Percentiles rank a stretch among this genome's conserved stretches.
Evolutionary conservation across 2,888 invertebrate genomes (phyloP).

Genomic region (Pollenia griseotomentosa): DNA sequence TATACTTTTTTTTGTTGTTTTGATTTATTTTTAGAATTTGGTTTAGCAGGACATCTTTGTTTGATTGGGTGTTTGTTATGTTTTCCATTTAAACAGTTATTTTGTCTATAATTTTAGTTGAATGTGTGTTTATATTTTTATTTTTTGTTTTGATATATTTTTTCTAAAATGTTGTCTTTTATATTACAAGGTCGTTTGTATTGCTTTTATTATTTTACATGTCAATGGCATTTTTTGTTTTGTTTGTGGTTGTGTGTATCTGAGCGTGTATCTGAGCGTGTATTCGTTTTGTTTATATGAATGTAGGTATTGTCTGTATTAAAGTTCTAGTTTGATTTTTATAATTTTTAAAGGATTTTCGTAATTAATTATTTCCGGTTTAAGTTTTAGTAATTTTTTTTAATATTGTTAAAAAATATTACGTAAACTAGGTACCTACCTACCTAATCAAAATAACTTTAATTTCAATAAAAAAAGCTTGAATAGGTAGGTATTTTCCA

Average conservation of each 20-base stretch:
- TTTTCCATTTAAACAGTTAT: neutral
- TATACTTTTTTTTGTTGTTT: constrained; percentile 12
- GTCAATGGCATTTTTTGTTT: constrained; percentile 68
- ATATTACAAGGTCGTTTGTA: constrained; percentile 82
- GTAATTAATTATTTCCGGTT: neutral
- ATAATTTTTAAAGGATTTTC: constrained; percentile 9
- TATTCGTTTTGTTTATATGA: neutral
- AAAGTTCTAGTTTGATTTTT: constrained; percentile 5
- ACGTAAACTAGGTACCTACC: no score
- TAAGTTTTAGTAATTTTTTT: neutral
- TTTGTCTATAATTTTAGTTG: constrained; percentile 48
- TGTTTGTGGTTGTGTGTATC: neutral
- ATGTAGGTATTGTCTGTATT: neutral
- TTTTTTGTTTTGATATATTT: constrained; percentile 41
- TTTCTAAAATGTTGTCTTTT: constrained; percentile 75
- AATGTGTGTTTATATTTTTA: constrained; percentile 48
- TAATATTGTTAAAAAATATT: neutral
- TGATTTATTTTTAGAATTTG: constrained; percentile 57
- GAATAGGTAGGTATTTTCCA: no score
- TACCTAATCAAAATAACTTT: no score
- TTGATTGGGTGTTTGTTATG: constrained; percentile 11
- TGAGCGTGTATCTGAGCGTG: neutral
- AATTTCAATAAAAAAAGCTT: no score
- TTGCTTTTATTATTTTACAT: constrained; percentile 78
- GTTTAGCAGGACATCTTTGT: constrained; percentile 71